Conservation (phyloP, 2,113 vertebrate species). For the Oostethus manadensis region DNA sequence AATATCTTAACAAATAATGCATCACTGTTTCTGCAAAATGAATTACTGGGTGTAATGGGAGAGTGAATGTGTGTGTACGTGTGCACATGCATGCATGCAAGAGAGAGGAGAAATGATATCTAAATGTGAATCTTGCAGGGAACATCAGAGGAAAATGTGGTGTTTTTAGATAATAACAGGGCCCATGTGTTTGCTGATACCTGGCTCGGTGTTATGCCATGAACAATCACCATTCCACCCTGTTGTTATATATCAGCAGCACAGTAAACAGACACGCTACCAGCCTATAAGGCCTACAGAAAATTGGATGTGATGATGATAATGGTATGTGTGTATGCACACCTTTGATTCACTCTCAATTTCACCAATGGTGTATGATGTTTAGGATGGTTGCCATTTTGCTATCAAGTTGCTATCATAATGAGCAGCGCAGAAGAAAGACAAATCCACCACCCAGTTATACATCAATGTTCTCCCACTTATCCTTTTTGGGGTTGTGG, state of each 20-base stretch:
- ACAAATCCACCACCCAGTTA: constrained; percentile 5
- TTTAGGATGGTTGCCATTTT: neutral
- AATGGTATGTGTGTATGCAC: constrained; percentile 3
- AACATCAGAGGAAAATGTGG: constrained; percentile 56
- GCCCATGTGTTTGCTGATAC: constrained; percentile 58
- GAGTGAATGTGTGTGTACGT: constrained; percentile 3
- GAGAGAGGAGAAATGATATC: constrained; percentile 17
- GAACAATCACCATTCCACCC: constrained; percentile 52
- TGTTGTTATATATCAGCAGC: constrained; percentile 56
- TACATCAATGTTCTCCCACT: neutral
- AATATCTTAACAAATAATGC: constrained; percentile 50
- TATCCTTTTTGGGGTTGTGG: too few species aligned
- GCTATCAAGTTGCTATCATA: constrained; percentile 21
- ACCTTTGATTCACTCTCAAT: constrained; percentile 19
- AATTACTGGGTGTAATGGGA: constrained; percentile 38
- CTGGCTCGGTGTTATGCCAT: constrained; percentile 47
- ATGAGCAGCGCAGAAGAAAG: neutral
- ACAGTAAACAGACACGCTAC: constrained; percentile 37
- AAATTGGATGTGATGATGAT: constrained; percentile 29
- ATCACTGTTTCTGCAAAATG: constrained; percentile 43
- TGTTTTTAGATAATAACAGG: constrained; percentile 68
- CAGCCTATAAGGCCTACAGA: constrained; percentile 32
- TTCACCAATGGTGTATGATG: constrained; percentile 25
- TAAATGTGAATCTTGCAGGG: constrained; percentile 50
- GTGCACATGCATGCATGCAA: neutral